A percentile compares a stretch with the other conserved stretches of the same genome.
Evolutionary conservation across 2,888 invertebrate genomes (phyloP).

Genomic region (Ganaspis brasiliensis): DNA sequence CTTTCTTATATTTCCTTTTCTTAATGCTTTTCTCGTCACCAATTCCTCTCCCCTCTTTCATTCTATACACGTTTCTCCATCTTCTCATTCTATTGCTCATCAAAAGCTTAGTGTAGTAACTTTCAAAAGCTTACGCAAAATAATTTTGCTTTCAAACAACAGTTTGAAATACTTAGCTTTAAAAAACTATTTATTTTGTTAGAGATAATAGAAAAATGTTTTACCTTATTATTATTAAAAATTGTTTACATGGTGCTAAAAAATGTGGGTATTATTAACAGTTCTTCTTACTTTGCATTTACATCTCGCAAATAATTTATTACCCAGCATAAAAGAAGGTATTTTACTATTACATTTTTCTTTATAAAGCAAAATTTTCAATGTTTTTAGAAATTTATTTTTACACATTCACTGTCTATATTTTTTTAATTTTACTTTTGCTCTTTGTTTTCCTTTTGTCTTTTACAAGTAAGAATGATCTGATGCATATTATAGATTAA

Average conservation of each 20-base stretch:
- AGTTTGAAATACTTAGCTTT: neutral
- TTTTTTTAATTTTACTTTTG: neutral
- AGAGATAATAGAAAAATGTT: conserved; percentile 12
- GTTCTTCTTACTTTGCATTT: conserved; percentile 9
- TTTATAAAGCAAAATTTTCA: neutral
- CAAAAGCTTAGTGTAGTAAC: conserved; percentile 11
- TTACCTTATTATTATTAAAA: neutral
- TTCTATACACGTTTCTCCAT: conserved; percentile 31
- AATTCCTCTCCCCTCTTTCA: conserved; percentile 34
- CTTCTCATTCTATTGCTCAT: conserved; percentile 28
- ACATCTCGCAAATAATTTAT: neutral
- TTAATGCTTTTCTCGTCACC: conserved; percentile 13
- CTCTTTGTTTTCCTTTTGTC: too few species aligned
- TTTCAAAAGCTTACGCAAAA: neutral
- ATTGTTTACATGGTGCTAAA: neutral
- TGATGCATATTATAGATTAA: too few species aligned
- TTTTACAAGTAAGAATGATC: too few species aligned
- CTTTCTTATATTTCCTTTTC: conserved; percentile 30
- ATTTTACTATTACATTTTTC: neutral
- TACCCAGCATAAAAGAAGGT: conserved; percentile 10
- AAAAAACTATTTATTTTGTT: neutral
- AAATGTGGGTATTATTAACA: conserved; percentile 15
- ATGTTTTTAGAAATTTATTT: neutral
- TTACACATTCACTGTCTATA: neutral
- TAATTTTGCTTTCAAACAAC: neutral